Evolutionary conservation across 2,888 invertebrate genomes (phyloP), one percentile per base, ranked within the genome.

Genomic region (Spodoptera picta): DNA sequence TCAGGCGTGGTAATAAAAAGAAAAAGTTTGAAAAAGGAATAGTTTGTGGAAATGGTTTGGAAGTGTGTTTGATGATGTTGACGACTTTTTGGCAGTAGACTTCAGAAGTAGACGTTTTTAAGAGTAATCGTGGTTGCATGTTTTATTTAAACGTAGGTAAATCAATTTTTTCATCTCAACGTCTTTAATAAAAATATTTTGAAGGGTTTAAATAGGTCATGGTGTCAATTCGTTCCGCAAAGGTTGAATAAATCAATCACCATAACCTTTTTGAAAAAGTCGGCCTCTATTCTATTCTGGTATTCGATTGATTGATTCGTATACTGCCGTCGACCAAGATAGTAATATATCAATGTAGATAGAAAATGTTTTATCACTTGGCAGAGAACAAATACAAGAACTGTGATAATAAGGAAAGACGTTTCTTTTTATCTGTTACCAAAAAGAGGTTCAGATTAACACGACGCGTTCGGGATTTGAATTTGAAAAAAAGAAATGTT

Each of bases 241-340:
- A 53, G 68, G 14, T 49, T 51, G 43, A 44, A 57, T 63, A 68
- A 68, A 68, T 68, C 68, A 68, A 63, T 68, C 68, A 68, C 63
- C 57, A 68, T 68, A 63, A 68, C 68, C 68, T 63, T 68, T 68
- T 63, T 68, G 45, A 68, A 62, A 65, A 68, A 45, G 52, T 63
- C 43, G 68, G 68, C 68, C 68, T 63, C 68, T 45, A 50, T 68
- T 68, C 68, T 68, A 68, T 68, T 68, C 49, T 68, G 11, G 57
- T 36, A 12, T n/a, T 58, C 63, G 53, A 63, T 63, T 68, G 68
- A 68, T 68, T 68, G 68, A 68, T 68, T 63, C 68, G 63, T 62
- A 57, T 45, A 36, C 49, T 27, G 68, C 56, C 57, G 68, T 68
- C 57, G 24, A 68, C 48, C 36, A 57, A 68, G 68, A 68, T 63